Evolutionary conservation across 2,888 invertebrate species (phyloP).

Genomic region (Deroplatys truncata): DNA sequence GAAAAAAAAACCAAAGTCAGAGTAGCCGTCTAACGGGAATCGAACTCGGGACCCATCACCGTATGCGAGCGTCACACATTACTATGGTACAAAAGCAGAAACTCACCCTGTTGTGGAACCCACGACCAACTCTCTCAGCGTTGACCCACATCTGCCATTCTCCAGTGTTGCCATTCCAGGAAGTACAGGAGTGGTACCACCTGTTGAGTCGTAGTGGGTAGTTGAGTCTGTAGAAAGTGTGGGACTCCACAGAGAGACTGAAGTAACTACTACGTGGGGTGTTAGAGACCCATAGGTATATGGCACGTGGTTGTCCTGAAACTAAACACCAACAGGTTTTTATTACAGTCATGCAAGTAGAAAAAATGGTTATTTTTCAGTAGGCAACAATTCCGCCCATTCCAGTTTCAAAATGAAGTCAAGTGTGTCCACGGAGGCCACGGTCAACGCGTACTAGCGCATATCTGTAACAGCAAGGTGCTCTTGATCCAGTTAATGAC

Average conservation of each 20-base stretch:
- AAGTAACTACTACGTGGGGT: conserved; percentile 75
- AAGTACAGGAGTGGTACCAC: conserved; percentile 85
- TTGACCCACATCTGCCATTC: conserved; percentile 90
- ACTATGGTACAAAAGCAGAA: neutral
- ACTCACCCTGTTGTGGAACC: conserved; percentile 78
- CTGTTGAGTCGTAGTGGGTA: conserved; percentile 63
- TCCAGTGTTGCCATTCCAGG: conserved; percentile 84
- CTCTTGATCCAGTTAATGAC: too few species aligned
- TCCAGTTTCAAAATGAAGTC: neutral
- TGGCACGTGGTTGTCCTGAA: conserved; percentile 66
- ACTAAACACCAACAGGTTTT: conserved; percentile 49
- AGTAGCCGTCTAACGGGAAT: too few species aligned
- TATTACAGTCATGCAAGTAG: too few species aligned
- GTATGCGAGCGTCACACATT: too few species aligned
- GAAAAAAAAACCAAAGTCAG: too few species aligned
- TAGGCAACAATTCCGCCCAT: too few species aligned
- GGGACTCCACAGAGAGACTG: conserved; percentile 76
- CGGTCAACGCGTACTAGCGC: neutral
- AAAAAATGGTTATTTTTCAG: too few species aligned
- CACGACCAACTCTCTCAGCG: conserved; percentile 78
- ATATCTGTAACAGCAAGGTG: neutral
- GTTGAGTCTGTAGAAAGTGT: conserved; percentile 72
- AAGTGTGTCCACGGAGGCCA: neutral
- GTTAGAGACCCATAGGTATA: conserved; percentile 76
- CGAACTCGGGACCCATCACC: too few species aligned